Conservation (phyloP, 2,797 vertebrate genomes). For the Cuculus canorus region DNA sequence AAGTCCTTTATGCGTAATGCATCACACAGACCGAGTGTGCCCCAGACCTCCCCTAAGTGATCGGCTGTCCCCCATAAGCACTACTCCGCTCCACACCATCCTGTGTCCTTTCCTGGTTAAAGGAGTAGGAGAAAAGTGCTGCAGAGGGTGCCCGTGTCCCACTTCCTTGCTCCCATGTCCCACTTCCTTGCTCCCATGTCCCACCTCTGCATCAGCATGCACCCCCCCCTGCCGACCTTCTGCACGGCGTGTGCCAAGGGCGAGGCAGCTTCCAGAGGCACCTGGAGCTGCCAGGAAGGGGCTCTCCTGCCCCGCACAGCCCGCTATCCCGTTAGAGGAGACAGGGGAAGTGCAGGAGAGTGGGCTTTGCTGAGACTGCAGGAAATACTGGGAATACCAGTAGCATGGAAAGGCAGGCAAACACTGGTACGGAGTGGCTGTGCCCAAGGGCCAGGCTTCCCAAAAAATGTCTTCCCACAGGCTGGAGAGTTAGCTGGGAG, state of each 20-base stretch:
- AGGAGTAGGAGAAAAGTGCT: neutral
- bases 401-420: neutral
- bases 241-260: no score
- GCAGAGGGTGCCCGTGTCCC: accelerated
- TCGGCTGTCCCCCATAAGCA: neutral
- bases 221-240: no score
- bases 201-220: neutral
- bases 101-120: neutral
- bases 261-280: neutral
- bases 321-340: no score
- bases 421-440: accelerated
- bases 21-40: accelerated
- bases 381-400: neutral
- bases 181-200: neutral
- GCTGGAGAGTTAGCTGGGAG: neutral
- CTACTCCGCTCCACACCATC: no score
- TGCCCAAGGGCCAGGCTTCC: neutral
- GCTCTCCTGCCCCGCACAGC: neutral
- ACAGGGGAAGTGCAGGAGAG: no score
- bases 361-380: neutral
- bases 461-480: neutral
- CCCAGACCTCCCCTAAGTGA: neutral
- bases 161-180: no score
- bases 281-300: neutral
- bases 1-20: neutral